Evolutionary conservation across 2,113 vertebrate genomes (phyloP), one percentile per base, ranked within the genome.

Genomic region (Seriola dumerili): DNA sequence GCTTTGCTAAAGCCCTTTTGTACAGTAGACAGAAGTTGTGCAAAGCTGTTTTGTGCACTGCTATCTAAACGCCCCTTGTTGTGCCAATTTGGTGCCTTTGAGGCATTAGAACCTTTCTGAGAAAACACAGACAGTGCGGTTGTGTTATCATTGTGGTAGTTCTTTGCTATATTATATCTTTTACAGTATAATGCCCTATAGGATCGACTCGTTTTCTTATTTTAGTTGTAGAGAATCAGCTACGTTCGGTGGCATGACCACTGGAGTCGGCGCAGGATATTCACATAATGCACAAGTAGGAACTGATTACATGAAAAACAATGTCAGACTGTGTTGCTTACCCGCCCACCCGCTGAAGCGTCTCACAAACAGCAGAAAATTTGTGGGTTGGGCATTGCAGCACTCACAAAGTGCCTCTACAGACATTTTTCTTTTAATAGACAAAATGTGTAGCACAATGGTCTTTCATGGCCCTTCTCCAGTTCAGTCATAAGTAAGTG

Each of bases 401-500:
- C 80, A 61, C 69, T 87, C 76, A 68, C 82, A 71, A 48, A 74
- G 58, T 13, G 36, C 38, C 78, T 84, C 80, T 38, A 36, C 66
- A 87, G 81, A 85, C 38, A 42, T 79, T 72, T 55, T 76, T 81
- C 83, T 90, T 91, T 89, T 84, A 89, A 86, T 84, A 88, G 90
- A 90, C 76, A 84, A 72, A 90, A 79, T 80, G 70, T 77, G 76
- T 10, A 72, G 76, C 78, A 85, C 86, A 91, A 72, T 91, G 57
- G 85, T 74, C 64, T 89, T 91, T 91, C 86, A 78, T 82, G 79
- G 87, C 80, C 70, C 83, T 70, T 85, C 79, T 86, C 70, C 69
- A 55, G 67, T 86, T 90, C 87, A 84, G 81, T 83, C 69, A 46
- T 59, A 91, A 89, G 84, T 89, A 88, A 88, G 87, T 84, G 82